phyloP scores from a whole-genome alignment of 2,888 invertebrate genomes.

The Polymixis lichenea region DNA sequence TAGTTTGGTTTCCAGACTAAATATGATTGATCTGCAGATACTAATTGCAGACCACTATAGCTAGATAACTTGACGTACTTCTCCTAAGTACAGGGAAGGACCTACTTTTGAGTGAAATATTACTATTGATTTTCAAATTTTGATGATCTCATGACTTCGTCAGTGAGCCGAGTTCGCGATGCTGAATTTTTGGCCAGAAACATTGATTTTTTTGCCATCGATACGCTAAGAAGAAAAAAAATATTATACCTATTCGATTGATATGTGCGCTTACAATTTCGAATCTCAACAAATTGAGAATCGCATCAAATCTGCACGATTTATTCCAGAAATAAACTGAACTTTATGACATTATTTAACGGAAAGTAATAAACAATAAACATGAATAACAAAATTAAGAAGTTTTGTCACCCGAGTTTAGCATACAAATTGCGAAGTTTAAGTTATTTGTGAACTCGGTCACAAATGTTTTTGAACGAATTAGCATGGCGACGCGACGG shows the following conservation, averaged over 20 bases:
- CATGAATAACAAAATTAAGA: slow-evolving; percentile 59
- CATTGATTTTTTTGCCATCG: too few relatives aligned
- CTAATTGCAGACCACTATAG: background rate
- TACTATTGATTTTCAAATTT: too few relatives aligned
- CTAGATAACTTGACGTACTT: background rate
- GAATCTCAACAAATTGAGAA: background rate
- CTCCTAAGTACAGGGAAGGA: background rate
- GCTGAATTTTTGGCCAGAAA: too few relatives aligned
- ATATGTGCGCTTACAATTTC: background rate
- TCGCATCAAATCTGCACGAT: background rate
- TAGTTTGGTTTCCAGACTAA: background rate
- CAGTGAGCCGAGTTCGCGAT: too few relatives aligned
- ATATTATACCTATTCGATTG: too few relatives aligned
- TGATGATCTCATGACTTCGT: too few relatives aligned
- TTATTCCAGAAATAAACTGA: background rate
- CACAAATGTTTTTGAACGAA: slow-evolving; percentile 59
- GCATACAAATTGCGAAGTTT: slow-evolving; percentile 64
- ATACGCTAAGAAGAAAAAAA: too few relatives aligned
- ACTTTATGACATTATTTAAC: slow-evolving; percentile 27
- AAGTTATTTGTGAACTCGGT: slow-evolving; percentile 61
- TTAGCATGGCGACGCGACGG: slow-evolving; percentile 30
- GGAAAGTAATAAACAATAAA: slow-evolving; percentile 51
- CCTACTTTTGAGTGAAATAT: background rate
- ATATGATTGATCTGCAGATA: background rate
- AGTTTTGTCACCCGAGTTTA: slow-evolving; percentile 58